phyloP scores from a whole-genome alignment of 2,888 invertebrate genomes.

The Thymelicus acteon region DNA sequence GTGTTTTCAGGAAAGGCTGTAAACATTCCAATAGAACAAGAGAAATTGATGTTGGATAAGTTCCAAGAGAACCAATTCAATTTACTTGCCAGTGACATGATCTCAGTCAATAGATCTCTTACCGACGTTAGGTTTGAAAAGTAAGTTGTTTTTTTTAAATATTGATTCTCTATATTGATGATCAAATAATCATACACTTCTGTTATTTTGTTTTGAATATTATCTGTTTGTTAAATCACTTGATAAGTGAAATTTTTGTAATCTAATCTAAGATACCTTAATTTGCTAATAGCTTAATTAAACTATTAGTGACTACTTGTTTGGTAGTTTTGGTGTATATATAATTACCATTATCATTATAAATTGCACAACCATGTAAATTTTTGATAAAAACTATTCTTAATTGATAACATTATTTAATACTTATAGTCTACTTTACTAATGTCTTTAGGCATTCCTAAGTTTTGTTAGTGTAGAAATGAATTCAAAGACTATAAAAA shows the following conservation, averaged over 20 bases:
- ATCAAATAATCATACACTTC: not conserved
- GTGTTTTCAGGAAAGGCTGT: slow-evolving; percentile 89
- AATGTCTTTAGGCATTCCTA: too few species aligned
- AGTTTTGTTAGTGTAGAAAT: too few species aligned
- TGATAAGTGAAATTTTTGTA: not conserved
- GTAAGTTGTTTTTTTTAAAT: slow-evolving; percentile 81
- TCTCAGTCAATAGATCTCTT: slow-evolving; percentile 97
- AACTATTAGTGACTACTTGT: not conserved
- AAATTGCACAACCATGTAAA: not conserved
- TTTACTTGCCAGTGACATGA: slow-evolving; percentile 98
- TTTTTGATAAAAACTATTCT: not conserved
- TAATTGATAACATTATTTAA: not conserved
- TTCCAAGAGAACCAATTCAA: slow-evolving; percentile 99
- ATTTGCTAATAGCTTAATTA: not conserved
- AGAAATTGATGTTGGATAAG: slow-evolving; percentile 95
- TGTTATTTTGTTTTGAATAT: not conserved
- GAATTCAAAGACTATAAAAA: too few species aligned
- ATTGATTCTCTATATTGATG: too few species aligned
- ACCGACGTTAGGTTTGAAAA: slow-evolving; percentile 96
- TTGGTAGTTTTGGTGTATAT: too few species aligned
- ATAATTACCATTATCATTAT: not conserved
- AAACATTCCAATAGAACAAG: slow-evolving; percentile 93
- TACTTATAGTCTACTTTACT: too few species aligned
- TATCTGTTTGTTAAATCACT: not conserved
- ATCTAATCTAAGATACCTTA: not conserved